Base-by-base conservation (phyloP, 2,888 invertebrate genomes). In the Exephanes ischioxanthus region DNA sequence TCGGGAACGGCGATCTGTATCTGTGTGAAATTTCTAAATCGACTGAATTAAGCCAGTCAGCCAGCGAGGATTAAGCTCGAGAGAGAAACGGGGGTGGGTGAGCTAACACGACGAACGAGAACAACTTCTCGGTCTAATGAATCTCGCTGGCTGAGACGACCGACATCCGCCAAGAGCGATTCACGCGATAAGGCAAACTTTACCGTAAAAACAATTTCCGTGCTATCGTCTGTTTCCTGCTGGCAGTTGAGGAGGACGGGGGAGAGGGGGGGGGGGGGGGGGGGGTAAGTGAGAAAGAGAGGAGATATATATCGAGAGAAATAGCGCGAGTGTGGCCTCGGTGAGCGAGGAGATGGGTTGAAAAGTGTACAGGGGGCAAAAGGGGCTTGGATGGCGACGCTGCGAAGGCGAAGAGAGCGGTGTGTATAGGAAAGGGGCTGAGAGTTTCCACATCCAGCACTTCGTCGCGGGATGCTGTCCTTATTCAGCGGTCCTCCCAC, bases 171-270 rank as follows among this genome's bases (percentile, higher is more conserved):
- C 45, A 58, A 70, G 78, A 63, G 76, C 41, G 80, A 84, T 86
- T 87, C 72, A 11, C 48, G 63, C 82, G 86, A 84, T 83, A 84
- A 80, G 78, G 61, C 77, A 87, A 90, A 91, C 85, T 90, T 91
- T 82, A 83, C 37, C 83, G 86, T 89, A 87, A 90, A 91, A 91
- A 91, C 88, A 89, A 90, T 91, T 90, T 88, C 82, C 73, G 68
- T 61, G 70, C 70, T 67, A 76, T 80, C 77, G 63, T 73, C 67
- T 77, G 68, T 72, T 80, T 84, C 78, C 78, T 53, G 80, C 45
- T 41, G 75, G 77, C 63, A 55, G 72, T 63, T 61, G 63, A 70
- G 51, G 58, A 68, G 30, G 67, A 76, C 22, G 67, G 26, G 11
- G 26, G 37, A n/a, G 22, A 22, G 22, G 14, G 58, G 30, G 41